Base-by-base conservation (phyloP, 1,140 invertebrate genomes). In the Leptinotarsa lineolata region DNA sequence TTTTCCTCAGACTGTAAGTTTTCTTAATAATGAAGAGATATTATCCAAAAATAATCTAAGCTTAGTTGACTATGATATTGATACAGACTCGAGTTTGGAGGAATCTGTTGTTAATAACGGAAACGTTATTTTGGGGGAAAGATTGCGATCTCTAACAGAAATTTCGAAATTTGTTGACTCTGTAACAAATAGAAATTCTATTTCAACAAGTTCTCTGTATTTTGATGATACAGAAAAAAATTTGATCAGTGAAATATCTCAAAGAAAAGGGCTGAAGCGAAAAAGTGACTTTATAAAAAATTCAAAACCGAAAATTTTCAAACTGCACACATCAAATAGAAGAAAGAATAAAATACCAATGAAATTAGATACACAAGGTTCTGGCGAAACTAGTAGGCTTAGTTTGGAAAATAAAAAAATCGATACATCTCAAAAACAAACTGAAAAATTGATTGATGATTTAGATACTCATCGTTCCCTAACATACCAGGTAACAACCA, bases 271-370 rank as follows among this genome's bases (percentile, higher is more conserved):
- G 18, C 64, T 74, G 12, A 81, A 83, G 72, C 70, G 82, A 54
- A 82, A 82, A 76, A 75, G 68, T 71, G 78, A 81, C 44, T 45
- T 71, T 46, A 74, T 80, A n/a, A 73, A 77, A 68, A 75, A 59
- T 22, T 61, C n/a, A 30, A 68, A 39, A 24, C 63, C 78, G 4
- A 81, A 80, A 76, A 80, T 81, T 20, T 79, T 65, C 59, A 80
- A 76, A 72, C 68, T 75, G 12, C 77, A 81, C 58, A 72, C 68
- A 39, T 48, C 39, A 20, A 82, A 75, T 72, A 72, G 79, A 30
- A 74, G 82, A 21, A 83, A 83, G 72, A 81, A 72, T 73, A 79
- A 73, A 30, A 72, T 77, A 64, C 81, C 81, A 44, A 81, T 79
- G 68, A 83, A 82, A 73, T 15, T 79, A 21, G 72, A 74, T 20